phyloP scores from a whole-genome alignment of 2,113 vertebrate genomes.

The Paradisaea rubra region DNA sequence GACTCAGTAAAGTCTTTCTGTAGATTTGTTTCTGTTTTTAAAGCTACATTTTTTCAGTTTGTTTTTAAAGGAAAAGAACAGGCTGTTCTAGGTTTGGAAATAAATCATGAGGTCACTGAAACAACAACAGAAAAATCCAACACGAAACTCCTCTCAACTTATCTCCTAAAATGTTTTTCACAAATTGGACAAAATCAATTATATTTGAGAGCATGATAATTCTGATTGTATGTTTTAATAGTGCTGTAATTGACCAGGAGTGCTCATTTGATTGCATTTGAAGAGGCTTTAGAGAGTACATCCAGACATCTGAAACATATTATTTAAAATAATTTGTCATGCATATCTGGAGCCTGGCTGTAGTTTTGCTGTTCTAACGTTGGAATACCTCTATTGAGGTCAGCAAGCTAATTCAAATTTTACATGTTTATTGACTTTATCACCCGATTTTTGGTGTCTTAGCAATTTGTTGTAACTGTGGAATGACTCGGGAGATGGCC shows the following conservation, averaged over 20 bases:
- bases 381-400: not conserved
- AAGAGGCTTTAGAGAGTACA: not conserved
- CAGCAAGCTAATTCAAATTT: not conserved
- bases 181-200: not conserved
- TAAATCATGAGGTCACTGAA: conserved; percentile 34
- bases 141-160: not conserved
- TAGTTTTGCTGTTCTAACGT: not conserved
- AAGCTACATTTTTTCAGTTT: not conserved
- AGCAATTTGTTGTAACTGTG: not conserved
- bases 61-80: conserved; percentile 18
- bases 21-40: not conserved
- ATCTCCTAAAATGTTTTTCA: not conserved
- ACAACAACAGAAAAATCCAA: not conserved
- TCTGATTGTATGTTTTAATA: not conserved
- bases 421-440: not conserved
- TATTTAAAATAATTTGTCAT: not conserved
- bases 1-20: not conserved
- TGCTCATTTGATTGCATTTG: not conserved
- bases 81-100: not conserved
- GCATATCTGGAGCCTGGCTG: not conserved
- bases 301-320: not conserved
- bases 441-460: not conserved
- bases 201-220: not conserved
- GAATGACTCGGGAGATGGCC: not conserved
- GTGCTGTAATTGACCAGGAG: not conserved